phyloP scores from a whole-genome alignment of 37 sponge, comb jelly and placozoan species.

The Diacarnus erythraeanus region DNA sequence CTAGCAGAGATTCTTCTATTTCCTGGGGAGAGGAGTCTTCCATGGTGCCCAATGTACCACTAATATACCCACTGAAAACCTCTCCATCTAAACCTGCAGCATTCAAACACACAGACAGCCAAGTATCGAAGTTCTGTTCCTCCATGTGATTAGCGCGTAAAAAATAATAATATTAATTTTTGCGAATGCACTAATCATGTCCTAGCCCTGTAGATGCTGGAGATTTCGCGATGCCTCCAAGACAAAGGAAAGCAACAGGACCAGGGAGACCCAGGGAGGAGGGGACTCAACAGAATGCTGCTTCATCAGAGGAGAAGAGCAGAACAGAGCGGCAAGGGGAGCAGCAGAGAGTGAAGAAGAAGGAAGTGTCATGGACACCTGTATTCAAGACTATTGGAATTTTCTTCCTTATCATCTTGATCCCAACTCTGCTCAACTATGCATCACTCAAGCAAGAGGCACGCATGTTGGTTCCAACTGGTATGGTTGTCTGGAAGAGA shows the following conservation, averaged over 20 bases:
- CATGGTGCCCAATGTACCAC: conserved; percentile 32
- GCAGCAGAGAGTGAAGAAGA: conserved; percentile 3
- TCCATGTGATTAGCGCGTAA: too few species aligned
- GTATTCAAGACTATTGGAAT: conserved; percentile 23
- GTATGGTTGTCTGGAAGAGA: conserved; percentile 9
- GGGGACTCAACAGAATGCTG: background rate
- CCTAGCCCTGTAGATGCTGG: background rate
- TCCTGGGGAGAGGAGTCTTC: conserved; percentile 15
- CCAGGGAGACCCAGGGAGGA: background rate
- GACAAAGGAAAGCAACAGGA: background rate
- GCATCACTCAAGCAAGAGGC: conserved; percentile 58
- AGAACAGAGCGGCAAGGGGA: background rate
- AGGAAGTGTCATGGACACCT: conserved; percentile 10
- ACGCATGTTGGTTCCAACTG: conserved; percentile 30
- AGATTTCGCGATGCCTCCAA: conserved; percentile 11
- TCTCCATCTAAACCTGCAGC: conserved; percentile 30
- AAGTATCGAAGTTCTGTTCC: conserved; percentile 22
- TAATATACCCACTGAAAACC: conserved; percentile 49
- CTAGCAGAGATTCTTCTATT: conserved; percentile 18
- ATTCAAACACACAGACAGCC: conserved; percentile 29
- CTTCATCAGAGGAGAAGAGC: background rate
- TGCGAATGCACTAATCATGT: background rate
- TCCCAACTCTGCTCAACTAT: conserved; percentile 51
- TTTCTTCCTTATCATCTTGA: conserved; percentile 31
- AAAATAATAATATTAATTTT: background rate